Conservation (phyloP, 2,888 invertebrate species). For the Lasius platythorax region DNA sequence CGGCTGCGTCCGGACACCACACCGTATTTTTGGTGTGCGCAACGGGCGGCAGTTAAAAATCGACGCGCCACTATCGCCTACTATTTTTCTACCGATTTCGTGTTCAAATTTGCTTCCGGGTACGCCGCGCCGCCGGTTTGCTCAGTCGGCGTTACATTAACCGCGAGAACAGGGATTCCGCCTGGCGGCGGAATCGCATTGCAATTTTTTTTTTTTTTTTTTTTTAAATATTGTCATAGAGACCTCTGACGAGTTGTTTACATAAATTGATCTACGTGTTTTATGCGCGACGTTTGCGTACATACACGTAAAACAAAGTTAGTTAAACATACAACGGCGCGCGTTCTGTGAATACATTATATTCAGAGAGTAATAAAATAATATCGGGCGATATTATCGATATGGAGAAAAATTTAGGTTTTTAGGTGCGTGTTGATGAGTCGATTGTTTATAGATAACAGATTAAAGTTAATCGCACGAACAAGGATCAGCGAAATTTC, state of each 20-base stretch:
- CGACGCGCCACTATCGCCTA: conserved; percentile 55
- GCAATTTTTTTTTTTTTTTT: conserved; percentile 15
- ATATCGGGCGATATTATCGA: background rate
- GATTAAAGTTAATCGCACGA: background rate
- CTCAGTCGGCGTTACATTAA: conserved; percentile 54
- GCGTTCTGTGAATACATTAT: background rate
- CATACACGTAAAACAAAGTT: background rate
- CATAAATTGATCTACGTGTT: conserved; percentile 21
- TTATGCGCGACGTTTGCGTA: conserved; percentile 16
- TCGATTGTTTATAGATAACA: background rate
- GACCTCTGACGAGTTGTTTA: conserved; percentile 24
- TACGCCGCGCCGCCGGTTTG: conserved; percentile 49
- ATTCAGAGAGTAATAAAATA: background rate
- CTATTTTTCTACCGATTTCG: conserved; percentile 58
- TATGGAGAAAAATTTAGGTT: background rate
- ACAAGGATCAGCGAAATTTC: background rate
- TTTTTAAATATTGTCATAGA: conserved; percentile 17
- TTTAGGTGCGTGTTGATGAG: background rate
- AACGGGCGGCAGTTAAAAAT: conserved; percentile 54
- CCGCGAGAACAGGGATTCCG: conserved; percentile 36
- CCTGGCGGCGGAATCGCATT: conserved; percentile 32
- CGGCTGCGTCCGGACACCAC: conserved; percentile 44
- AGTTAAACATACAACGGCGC: background rate
- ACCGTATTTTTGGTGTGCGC: conserved; percentile 48
- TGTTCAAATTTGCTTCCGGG: conserved; percentile 57